phyloP scores from a whole-genome alignment of 1,140 invertebrate species.

The Ceratina australensis region DNA sequence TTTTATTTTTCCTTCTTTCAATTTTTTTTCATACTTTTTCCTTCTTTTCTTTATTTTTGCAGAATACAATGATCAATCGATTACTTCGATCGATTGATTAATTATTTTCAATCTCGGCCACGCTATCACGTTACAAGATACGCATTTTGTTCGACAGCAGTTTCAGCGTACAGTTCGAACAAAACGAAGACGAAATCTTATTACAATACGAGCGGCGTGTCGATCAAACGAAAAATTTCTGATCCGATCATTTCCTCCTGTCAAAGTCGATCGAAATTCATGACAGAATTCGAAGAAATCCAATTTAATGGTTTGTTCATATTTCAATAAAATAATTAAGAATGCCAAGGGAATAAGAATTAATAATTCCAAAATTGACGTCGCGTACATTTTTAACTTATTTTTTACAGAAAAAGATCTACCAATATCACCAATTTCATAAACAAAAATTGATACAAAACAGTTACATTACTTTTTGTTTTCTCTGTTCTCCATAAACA shows the following conservation, averaged over 20 bases:
- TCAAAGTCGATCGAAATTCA: not conserved
- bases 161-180: slow-evolving; percentile 17
- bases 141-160: slow-evolving; percentile 28
- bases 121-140: slow-evolving; percentile 42
- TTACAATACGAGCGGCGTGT: slow-evolving; percentile 15
- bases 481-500: too few species aligned
- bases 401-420: too few species aligned
- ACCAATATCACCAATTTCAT: too few species aligned
- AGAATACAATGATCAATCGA: slow-evolving; percentile 59
- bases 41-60: slow-evolving; percentile 41
- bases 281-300: too few species aligned
- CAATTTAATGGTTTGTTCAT: too few species aligned
- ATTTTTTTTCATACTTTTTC: slow-evolving; percentile 12
- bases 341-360: too few species aligned
- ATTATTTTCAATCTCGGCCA: slow-evolving; percentile 46
- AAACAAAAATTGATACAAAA: too few species aligned
- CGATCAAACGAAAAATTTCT: slow-evolving; percentile 31
- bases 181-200: slow-evolving; percentile 39
- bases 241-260: slow-evolving; percentile 3
- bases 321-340: too few species aligned
- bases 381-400: too few species aligned
- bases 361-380: too few species aligned
- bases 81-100: slow-evolving; percentile 48
- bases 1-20: slow-evolving; percentile 46
- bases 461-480: too few species aligned